Evolutionary conservation across 2,113 vertebrate species (phyloP), one percentile per base, ranked within the genome.

Genomic region (Pyrgilauda ruficollis): DNA sequence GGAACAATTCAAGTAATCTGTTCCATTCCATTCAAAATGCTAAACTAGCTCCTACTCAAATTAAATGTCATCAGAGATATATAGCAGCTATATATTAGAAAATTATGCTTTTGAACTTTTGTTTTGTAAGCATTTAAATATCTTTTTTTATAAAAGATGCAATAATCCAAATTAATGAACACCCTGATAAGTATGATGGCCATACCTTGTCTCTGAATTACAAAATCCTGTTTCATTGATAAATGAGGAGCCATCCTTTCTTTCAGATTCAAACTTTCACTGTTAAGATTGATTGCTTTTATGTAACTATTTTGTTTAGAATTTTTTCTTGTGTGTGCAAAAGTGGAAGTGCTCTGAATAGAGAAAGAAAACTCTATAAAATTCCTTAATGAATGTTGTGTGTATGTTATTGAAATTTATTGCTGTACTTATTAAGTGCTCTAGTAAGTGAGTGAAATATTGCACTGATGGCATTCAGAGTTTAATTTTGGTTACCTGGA

Each of bases 311-410:
- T 82, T 93, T 94, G 47, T 90, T 86, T 74, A 58, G n/a, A 81
- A 1, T n/a, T 59, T 85, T 85, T 84, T 56, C 41, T 16, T 37
- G 19, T 80, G 22, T 79, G 37, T 75, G 64, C n/a, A 94, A 80
- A 89, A 90, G 72, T 55, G 11, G 16, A 67, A 88, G 67, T 43
- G 11, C 30, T 70, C 93, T 90, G 70, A 95, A 96, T 35, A 56
- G 56, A 86, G 95, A 84, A 97, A 79, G 84, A 94, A 97, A 96
- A 89, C 53, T 26, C 31, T 87, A 97, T 97, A 96, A 96, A 96
- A 20, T 53, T 94, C 28, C 39, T 43, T 97, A 95, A 97, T 75
- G 82, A 91, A 92, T 94, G 33, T n/a, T 90, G 33, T 67, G 43
- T 77, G 47, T 37, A 19, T 53, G 85, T 95, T 69, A 96, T 94